Conservation (phyloP, 2,888 invertebrate species). For the Podabrus alpinus region DNA sequence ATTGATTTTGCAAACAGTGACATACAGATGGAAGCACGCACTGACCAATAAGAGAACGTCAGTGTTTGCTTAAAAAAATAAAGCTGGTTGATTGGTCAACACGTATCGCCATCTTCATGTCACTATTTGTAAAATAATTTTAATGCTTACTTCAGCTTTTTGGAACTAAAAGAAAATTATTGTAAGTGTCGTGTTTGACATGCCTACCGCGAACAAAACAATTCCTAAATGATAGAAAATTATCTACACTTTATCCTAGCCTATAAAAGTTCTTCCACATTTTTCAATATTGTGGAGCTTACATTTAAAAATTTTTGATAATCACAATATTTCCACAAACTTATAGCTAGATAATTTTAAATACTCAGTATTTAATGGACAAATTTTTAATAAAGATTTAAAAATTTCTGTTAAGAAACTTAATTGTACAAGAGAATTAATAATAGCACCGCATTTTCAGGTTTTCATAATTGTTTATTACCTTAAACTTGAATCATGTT, state of each 20-base stretch:
- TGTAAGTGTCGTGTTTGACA: neutral
- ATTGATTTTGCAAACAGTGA: too few species aligned
- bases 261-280: neutral
- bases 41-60: neutral
- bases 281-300: neutral
- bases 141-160: too few species aligned
- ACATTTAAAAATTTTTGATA: neutral
- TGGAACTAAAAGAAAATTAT: too few species aligned
- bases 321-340: neutral
- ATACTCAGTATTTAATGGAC: neutral
- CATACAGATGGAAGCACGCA: neutral
- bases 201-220: neutral
- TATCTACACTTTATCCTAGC: neutral
- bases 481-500: neutral
- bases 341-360: neutral
- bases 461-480: neutral
- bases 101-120: neutral
- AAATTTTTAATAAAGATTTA: neutral
- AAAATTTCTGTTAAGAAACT: neutral
- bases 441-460: neutral
- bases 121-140: too few species aligned
- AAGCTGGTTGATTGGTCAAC: neutral
- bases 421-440: neutral
- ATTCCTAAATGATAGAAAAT: neutral
- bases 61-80: neutral